phyloP scores from a whole-genome alignment of 2,888 invertebrate genomes.

The Coremacera marginata region DNA sequence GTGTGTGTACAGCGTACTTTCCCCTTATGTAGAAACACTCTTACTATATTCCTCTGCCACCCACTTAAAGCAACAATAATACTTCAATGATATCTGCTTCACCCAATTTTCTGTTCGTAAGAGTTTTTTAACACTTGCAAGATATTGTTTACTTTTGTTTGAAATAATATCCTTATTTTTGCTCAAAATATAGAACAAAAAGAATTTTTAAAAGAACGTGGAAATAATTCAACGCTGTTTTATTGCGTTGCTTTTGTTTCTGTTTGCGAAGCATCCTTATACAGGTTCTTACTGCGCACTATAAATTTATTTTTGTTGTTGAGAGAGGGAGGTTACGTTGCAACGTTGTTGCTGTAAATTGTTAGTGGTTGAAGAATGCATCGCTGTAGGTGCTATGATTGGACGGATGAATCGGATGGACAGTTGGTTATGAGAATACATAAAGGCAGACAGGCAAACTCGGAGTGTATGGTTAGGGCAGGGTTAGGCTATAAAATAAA shows the following conservation, averaged over 20 bases:
- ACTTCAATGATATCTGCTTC: no score
- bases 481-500: no score
- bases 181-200: not conserved
- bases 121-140: no score
- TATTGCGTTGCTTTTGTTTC: not conserved
- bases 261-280: not conserved
- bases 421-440: not conserved
- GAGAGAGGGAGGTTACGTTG: constrained; percentile 32
- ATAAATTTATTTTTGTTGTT: constrained; percentile 15
- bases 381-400: constrained; percentile 14
- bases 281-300: constrained; percentile 16
- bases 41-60: not conserved
- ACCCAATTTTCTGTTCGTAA: no score
- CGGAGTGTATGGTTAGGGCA: no score
- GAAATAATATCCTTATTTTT: no score
- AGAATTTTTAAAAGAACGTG: not conserved
- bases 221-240: not conserved
- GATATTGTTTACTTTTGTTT: no score
- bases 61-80: not conserved
- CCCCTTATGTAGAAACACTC: not conserved
- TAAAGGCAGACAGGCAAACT: not conserved
- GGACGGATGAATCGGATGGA: not conserved
- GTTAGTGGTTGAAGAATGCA: constrained; percentile 30
- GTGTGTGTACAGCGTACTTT: not conserved
- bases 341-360: constrained; percentile 2